phyloP scores from a whole-genome alignment of 2,797 vertebrate species.

The Poecilia wingei region DNA sequence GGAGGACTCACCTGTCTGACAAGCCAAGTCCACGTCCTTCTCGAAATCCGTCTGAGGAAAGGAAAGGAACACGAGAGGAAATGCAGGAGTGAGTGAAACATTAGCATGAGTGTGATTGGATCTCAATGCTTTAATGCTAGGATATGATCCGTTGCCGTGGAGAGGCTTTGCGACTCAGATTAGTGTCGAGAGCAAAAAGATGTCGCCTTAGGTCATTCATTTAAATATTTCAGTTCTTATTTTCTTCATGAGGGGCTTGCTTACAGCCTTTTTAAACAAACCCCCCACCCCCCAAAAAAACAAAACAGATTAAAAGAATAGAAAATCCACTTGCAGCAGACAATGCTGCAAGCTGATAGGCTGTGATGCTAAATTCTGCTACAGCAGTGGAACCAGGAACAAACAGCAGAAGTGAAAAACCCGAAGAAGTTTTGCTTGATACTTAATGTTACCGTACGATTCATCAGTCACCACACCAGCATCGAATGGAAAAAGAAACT shows the following conservation, averaged over 20 bases:
- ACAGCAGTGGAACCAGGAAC: slow-evolving; percentile 33
- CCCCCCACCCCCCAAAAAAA: not conserved
- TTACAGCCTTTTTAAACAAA: not conserved
- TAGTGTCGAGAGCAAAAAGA: slow-evolving; percentile 8
- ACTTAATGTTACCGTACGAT: slow-evolving; percentile 37
- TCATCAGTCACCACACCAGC: slow-evolving; percentile 45
- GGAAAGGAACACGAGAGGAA: slow-evolving; percentile 56
- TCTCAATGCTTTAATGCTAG: slow-evolving; percentile 29
- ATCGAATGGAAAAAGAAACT: slow-evolving; percentile 33
- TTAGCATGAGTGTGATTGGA: slow-evolving; percentile 30
- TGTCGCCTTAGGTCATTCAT: not conserved
- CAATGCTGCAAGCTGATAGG: not conserved
- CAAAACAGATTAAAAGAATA: not conserved
- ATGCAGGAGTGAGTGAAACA: slow-evolving; percentile 34
- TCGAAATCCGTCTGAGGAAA: slow-evolving; percentile 95
- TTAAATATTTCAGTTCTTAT: slow-evolving; percentile 18
- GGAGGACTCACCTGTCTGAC: slow-evolving; percentile 92
- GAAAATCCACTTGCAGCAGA: not conserved
- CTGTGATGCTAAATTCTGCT: slow-evolving; percentile 22
- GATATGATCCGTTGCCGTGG: slow-evolving; percentile 35
- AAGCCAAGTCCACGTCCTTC: slow-evolving; percentile 98
- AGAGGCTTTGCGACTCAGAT: slow-evolving; percentile 24
- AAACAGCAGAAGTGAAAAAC: slow-evolving; percentile 9
- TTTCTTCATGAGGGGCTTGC: slow-evolving; percentile 14
- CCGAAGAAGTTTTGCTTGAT: slow-evolving; percentile 29